phyloP scores from a whole-genome alignment of 2,888 invertebrate genomes.

The Drosophila meridiana region DNA sequence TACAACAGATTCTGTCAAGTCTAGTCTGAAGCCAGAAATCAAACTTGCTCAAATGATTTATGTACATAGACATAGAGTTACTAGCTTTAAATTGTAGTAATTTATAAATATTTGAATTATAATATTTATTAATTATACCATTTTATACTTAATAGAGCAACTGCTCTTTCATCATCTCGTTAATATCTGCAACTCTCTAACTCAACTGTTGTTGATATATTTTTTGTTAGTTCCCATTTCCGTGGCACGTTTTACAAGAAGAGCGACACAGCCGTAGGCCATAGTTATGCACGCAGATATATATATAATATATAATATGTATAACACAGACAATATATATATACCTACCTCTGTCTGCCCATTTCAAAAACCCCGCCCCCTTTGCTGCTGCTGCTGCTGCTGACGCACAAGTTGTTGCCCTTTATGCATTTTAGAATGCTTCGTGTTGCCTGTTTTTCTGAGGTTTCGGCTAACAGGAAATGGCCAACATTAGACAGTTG shows the following conservation, averaged over 20 bases:
- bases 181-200: neutral
- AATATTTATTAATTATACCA: no score
- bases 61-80: neutral
- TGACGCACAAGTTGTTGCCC: slow-evolving; percentile 65
- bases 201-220: slow-evolving; percentile 34
- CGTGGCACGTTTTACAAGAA: slow-evolving; percentile 46
- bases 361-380: neutral
- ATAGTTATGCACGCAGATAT: slow-evolving; percentile 7
- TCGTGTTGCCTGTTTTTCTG: slow-evolving; percentile 35
- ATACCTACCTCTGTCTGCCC: neutral
- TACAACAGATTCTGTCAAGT: no score
- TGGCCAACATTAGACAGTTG: slow-evolving; percentile 77
- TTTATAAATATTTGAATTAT: neutral
- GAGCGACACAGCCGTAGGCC: slow-evolving; percentile 27
- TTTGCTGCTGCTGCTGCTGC: slow-evolving; percentile 38
- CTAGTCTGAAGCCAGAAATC: no score
- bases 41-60: no score
- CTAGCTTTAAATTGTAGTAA: neutral
- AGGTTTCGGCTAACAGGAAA: slow-evolving; percentile 75
- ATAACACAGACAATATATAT: neutral
- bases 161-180: neutral
- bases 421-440: slow-evolving; percentile 69
- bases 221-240: slow-evolving; percentile 65
- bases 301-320: neutral
- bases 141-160: slow-evolving; percentile 20